Conservation (phyloP, 2,797 vertebrate genomes). For the Chelon labrosus region DNA sequence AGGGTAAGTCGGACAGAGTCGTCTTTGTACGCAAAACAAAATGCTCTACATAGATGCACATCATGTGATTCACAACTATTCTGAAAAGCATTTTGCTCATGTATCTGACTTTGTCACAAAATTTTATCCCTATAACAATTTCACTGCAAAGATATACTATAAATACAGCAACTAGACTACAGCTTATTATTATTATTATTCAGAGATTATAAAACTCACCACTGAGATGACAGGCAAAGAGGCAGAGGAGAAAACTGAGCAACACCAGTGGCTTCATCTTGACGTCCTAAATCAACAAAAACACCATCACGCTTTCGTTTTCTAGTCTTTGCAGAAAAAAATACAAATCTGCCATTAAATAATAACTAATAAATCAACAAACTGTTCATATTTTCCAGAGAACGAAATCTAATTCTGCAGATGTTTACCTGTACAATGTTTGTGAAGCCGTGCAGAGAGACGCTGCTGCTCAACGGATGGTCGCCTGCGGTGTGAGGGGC, state of each 20-base stretch:
- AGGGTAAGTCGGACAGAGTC: slow-evolving; percentile 41
- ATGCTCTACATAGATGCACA: slow-evolving; percentile 12
- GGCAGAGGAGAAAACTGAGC: slow-evolving; percentile 68
- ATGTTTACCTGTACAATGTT: slow-evolving; percentile 66
- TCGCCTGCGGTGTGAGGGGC: slow-evolving; percentile 53
- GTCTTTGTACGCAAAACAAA: slow-evolving; percentile 63
- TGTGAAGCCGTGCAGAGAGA: slow-evolving; percentile 33
- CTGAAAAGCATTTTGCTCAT: not conserved
- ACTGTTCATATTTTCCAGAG: not conserved
- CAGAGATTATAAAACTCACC: slow-evolving; percentile 70
- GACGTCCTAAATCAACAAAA: slow-evolving; percentile 20
- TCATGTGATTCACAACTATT: slow-evolving; percentile 11
- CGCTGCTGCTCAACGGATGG: slow-evolving; percentile 59
- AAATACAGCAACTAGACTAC: not conserved
- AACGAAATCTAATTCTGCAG: not conserved
- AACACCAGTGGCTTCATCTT: slow-evolving; percentile 80
- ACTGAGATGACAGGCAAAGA: slow-evolving; percentile 60
- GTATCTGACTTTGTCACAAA: not conserved
- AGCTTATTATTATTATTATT: not conserved
- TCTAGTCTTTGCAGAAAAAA: not conserved
- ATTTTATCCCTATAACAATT: not conserved
- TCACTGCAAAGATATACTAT: not conserved
- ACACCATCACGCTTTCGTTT: not conserved
- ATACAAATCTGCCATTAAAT: not conserved
- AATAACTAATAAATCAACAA: not conserved